Evolutionary conservation across 1,140 invertebrate genomes (phyloP), one percentile per base, ranked within the genome.

Genomic region (Plodia interpunctella): DNA sequence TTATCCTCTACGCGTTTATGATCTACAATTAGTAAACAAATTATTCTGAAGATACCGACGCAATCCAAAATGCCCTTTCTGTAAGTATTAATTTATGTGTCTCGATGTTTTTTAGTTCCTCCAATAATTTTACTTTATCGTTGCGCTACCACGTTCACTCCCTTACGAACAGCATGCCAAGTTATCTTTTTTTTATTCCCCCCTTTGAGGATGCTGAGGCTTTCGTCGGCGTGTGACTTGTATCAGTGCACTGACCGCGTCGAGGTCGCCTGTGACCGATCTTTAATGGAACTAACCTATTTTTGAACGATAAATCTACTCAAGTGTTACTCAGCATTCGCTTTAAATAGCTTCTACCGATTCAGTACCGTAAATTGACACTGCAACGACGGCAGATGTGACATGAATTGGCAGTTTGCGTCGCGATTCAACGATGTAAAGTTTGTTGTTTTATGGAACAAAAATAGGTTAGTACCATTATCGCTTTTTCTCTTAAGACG

Each of bases 101-200:
- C 68, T 86, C 74, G 76, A 83, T 85, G 80, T 88, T 67, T 85
- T 28, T 88, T 66, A 75, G 80, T 88, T 88, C 21, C 52, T 80
- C 71, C 74, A 69, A 66, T 74, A 69, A 60, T 75, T 83, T 78
- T 76, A 67, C 74, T 78, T 81, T 88, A 77, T 77, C 79, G 76
- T 88, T 84, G 76, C 83, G 83, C 79, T 83, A 87, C 82, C 81
- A 85, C 84, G 81, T 86, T 88, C 76, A 83, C 84, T 88, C 86
- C 86, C 83, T 87, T 80, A 76, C 78, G 84, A 86, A 86, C 83
- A 88, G 86, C 86, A 88, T 88, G 86, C 86, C 86, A 88, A 83
- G 70, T 80, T 84, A 83, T 84, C 83, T 79, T 83, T 86, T 74
- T 82, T 82, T 77, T 83, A 82, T 76, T 70, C 80, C 71, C 83